Percentiles rank a stretch among this genome's conserved stretches.
Evolutionary conservation across 92 coral and sea anemone species (phyloP).

Genomic region (Hydrozoanthus gracilis): DNA sequence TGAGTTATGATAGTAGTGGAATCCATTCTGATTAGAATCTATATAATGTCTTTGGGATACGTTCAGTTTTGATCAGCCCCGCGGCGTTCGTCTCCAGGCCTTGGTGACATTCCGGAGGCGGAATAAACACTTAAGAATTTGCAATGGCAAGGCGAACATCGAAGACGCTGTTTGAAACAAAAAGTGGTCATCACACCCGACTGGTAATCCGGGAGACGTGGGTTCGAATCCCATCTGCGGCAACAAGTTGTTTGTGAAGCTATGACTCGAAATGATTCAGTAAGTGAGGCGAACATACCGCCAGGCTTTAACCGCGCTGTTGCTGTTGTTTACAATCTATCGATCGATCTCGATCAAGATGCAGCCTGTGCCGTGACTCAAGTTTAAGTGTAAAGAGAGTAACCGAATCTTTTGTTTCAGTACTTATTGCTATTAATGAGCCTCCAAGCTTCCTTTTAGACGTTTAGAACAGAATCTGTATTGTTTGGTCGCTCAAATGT

Average conservation of each 20-base stretch:
- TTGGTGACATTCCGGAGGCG: background rate
- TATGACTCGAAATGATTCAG: no score
- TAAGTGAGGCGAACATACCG: no score
- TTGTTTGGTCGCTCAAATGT: conserved; percentile 22
- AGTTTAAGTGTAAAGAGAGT: background rate
- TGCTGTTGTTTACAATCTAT: conserved; percentile 20
- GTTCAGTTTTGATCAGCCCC: background rate
- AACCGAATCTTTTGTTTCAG: conserved; percentile 24
- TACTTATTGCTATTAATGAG: conserved; percentile 15
- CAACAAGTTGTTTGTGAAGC: no score
- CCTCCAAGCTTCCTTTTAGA: background rate
- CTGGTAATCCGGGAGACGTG: no score
- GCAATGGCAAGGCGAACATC: background rate
- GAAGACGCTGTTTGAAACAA: conserved; percentile 11
- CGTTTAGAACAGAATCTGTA: background rate
- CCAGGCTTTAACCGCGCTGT: no score
- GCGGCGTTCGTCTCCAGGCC: background rate
- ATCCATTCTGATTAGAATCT: background rate
- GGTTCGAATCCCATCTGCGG: no score
- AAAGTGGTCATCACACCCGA: no score
- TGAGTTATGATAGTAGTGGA: no score
- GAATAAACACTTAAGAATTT: background rate
- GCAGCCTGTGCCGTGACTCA: background rate
- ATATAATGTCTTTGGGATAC: background rate
- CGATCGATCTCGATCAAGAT: conserved; percentile 12